Conservation (phyloP, 2,113 vertebrate genomes). For the Tyrannus savana region DNA sequence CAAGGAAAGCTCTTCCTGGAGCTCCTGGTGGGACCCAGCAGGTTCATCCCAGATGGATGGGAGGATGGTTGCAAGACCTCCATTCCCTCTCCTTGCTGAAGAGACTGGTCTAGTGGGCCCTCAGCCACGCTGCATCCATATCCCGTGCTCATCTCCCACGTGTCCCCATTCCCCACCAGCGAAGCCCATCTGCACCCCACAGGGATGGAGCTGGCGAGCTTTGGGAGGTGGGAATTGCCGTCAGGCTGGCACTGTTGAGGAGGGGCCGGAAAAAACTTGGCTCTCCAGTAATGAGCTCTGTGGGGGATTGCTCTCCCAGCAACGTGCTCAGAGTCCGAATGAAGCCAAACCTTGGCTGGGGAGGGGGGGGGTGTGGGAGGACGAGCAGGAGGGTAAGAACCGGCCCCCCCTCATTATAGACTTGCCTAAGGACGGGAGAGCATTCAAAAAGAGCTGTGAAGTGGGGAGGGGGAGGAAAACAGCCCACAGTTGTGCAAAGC, state of each 20-base stretch:
- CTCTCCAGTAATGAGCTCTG: conserved; percentile 11
- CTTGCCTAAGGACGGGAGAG: neutral
- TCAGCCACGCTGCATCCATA: accelerated
- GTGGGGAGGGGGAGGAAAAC: neutral
- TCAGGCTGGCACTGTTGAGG: neutral
- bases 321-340: neutral
- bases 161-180: neutral
- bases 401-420: neutral
- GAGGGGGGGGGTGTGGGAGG: neutral
- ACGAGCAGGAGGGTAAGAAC: neutral
- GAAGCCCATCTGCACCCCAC: neutral
- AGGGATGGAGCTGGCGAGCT: neutral
- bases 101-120: neutral
- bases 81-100: neutral
- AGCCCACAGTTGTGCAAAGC: neutral
- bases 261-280: neutral
- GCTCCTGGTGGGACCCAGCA: neutral
- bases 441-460: neutral
- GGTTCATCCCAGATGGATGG: neutral
- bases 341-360: neutral
- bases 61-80: neutral
- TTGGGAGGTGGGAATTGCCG: neutral
- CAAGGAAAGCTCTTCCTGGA: neutral
- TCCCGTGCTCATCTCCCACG: accelerated
- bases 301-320: neutral